These are phyloP conservation scores for Betta splendens DNA, from an alignment of 2,797 vertebrate species.

Conservation along the genomic window DNA sequence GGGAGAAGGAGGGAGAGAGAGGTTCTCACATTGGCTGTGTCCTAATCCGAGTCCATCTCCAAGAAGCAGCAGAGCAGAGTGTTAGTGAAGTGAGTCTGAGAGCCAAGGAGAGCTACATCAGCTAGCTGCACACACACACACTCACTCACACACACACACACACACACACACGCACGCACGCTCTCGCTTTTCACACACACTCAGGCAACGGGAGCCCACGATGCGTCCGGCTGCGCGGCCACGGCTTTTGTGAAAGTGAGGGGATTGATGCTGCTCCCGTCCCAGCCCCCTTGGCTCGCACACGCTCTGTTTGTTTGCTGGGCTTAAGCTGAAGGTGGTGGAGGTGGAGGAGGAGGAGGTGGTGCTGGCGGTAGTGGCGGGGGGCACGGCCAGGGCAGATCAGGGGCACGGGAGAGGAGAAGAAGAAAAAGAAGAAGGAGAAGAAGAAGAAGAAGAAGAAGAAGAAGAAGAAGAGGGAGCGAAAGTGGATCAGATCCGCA, in stretches of 20 bases:
- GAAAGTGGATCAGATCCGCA: slow-evolving; percentile 71
- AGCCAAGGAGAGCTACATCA: slow-evolving; percentile 67
- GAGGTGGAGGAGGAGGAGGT: slow-evolving; percentile 33
- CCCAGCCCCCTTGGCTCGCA: slow-evolving; percentile 64
- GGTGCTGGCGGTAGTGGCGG: slow-evolving; percentile 36
- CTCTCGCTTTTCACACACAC: slow-evolving; percentile 23
- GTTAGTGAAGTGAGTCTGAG: slow-evolving; percentile 78
- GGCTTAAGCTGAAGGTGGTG: slow-evolving; percentile 67
- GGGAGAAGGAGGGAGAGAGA: slow-evolving; percentile 61
- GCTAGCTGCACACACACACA: slow-evolving; percentile 51
- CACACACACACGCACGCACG: slow-evolving; percentile 24
- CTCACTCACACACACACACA: slow-evolving; percentile 33
- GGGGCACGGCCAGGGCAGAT: slow-evolving; percentile 67
- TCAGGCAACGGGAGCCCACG: slow-evolving; percentile 61
- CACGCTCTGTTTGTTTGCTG: slow-evolving; percentile 74
- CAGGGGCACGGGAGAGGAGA: slow-evolving; percentile 62
- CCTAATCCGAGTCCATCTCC: slow-evolving; percentile 80
- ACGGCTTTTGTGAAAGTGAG: slow-evolving; percentile 74
- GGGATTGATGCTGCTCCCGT: slow-evolving; percentile 66
- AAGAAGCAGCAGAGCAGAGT: slow-evolving; percentile 76
- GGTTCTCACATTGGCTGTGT: slow-evolving; percentile 79
- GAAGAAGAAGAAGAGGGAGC: slow-evolving; percentile 53
- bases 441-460: slow-evolving; percentile 21
- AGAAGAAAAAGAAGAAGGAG: slow-evolving; percentile 46
- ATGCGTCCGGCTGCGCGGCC: slow-evolving; percentile 66